A percentile compares a stretch with the other conserved stretches of the same genome.
Conservation (phyloP, 2,888 invertebrate species). For the Cataglyphis albicans region DNA sequence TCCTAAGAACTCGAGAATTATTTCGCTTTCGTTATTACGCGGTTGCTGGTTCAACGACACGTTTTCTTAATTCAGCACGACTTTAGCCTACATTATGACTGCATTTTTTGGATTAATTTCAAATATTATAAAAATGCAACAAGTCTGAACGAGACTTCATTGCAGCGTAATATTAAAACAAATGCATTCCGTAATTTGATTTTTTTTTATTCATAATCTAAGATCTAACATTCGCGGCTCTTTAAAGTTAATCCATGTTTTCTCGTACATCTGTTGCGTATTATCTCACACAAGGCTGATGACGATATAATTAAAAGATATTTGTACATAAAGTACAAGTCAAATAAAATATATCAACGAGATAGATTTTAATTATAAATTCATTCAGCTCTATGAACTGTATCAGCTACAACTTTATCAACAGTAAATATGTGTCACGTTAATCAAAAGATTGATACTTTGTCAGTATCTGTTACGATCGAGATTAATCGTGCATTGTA, state of each 20-base stretch:
- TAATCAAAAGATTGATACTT: conserved; percentile 58
- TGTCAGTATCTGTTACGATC: conserved; percentile 61
- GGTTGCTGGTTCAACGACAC: conserved; percentile 41
- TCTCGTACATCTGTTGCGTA: not conserved
- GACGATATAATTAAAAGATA: not conserved
- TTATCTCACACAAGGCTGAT: not conserved
- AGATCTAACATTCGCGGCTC: not conserved
- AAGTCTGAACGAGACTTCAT: not conserved
- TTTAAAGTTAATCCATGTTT: conserved; percentile 3
- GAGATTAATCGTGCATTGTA: conserved; percentile 69
- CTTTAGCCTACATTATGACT: conserved; percentile 21
- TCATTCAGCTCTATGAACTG: too few species aligned
- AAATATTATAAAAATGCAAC: conserved; percentile 40
- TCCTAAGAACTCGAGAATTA: conserved; percentile 29
- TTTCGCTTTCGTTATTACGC: not conserved
- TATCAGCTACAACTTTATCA: conserved; percentile 6
- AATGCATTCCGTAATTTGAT: conserved; percentile 18
- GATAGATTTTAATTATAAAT: not conserved
- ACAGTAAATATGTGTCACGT: not conserved
- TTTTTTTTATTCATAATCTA: conserved; percentile 23
- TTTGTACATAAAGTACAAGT: not conserved
- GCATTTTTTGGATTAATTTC: conserved; percentile 28
- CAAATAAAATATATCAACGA: not conserved
- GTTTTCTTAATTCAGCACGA: conserved; percentile 34
- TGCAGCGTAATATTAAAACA: not conserved